These are phyloP conservation scores for Mylabris phalerata DNA, from an alignment of 1,140 invertebrate genomes.

Conservation along the genomic window DNA sequence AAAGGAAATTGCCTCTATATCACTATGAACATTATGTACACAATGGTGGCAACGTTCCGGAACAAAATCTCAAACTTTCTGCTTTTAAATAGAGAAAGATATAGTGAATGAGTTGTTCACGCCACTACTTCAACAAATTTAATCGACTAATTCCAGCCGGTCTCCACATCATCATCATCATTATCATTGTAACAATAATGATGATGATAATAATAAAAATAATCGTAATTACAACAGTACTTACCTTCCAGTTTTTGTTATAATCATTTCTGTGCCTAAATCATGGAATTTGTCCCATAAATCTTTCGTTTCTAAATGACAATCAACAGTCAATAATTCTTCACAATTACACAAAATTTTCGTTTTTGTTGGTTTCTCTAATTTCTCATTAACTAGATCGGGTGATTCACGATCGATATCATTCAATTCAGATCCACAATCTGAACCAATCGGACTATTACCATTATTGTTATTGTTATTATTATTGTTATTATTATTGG, in stretches of 20 bases:
- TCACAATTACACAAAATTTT: conserved; percentile 70
- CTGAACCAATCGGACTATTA: conserved; percentile 35
- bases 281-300: conserved; percentile 92
- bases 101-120: conserved; percentile 8
- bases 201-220: too few species aligned
- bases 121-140: conserved; percentile 17
- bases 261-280: conserved; percentile 95
- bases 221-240: conserved; percentile 27
- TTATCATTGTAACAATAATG: too few species aligned
- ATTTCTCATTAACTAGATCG: conserved; percentile 29
- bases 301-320: conserved; percentile 89
- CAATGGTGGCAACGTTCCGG: conserved; percentile 18
- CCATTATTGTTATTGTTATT: conserved; percentile 7
- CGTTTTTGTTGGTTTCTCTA: conserved; percentile 20
- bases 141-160: not conserved
- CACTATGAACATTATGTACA: too few species aligned
- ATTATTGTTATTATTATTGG: conserved; percentile 4
- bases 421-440: conserved; percentile 36
- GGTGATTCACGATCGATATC: conserved; percentile 38
- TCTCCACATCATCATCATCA: too few species aligned
- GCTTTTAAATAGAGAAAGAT: too few species aligned
- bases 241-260: conserved; percentile 95
- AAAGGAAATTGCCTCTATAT: too few species aligned
- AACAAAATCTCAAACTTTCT: conserved; percentile 12
- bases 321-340: conserved; percentile 76